phyloP scores from a whole-genome alignment of 2,797 vertebrate species.

The Xiphorhynchus erythropygius region DNA sequence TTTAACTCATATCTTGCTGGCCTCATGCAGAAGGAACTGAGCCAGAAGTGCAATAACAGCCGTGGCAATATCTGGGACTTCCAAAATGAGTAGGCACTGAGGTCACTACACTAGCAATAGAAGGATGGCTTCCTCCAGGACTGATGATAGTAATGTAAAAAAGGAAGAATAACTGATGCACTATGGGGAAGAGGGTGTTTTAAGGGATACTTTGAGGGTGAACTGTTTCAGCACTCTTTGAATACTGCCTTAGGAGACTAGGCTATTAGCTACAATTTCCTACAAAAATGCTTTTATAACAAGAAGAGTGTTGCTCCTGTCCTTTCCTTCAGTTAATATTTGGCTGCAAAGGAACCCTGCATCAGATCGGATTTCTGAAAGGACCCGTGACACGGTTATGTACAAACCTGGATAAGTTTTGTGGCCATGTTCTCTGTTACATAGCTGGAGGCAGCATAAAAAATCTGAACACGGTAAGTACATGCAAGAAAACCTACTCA shows the following conservation, averaged over 20 bases:
- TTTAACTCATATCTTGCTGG: background rate
- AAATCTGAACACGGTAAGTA: slow-evolving; percentile 47
- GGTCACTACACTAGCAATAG: background rate
- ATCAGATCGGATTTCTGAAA: background rate
- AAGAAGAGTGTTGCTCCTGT: background rate
- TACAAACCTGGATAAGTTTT: slow-evolving; percentile 8
- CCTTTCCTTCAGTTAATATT: background rate
- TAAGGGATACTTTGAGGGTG: background rate
- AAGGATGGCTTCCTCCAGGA: background rate
- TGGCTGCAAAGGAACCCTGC: background rate
- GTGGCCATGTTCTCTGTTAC: background rate
- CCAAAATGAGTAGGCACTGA: background rate
- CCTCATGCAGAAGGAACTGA: background rate
- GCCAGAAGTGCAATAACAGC: background rate
- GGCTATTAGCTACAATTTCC: background rate
- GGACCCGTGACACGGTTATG: background rate
- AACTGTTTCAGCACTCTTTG: background rate
- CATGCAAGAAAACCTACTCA: background rate
- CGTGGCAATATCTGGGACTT: background rate
- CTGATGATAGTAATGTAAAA: background rate
- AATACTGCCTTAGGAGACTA: background rate
- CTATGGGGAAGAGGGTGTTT: background rate
- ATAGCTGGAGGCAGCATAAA: slow-evolving; percentile 18
- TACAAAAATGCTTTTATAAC: background rate
- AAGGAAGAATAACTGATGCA: background rate